A percentile compares a stretch with the other conserved stretches of the same genome.
Conservation (phyloP, 2,888 invertebrate species). For the Temnothorax rugatulus region DNA sequence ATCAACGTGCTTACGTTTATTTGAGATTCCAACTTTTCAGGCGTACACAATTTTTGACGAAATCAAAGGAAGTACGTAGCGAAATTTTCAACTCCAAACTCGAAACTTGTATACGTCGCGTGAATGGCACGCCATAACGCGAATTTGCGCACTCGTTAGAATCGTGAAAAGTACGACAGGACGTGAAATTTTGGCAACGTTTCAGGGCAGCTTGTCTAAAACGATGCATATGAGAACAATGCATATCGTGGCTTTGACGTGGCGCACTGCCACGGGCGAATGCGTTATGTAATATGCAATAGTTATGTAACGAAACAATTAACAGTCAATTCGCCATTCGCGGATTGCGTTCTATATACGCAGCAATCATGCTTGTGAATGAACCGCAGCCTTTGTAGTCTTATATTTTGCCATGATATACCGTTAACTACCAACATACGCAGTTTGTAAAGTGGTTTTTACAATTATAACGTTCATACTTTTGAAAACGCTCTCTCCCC, state of each 20-base stretch:
- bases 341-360: slow-evolving; percentile 40
- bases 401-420: slow-evolving; percentile 34
- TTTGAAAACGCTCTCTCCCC: background rate
- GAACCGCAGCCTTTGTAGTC: slow-evolving; percentile 37
- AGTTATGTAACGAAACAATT: slow-evolving; percentile 61
- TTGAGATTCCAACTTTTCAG: slow-evolving; percentile 41
- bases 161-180: slow-evolving; percentile 54
- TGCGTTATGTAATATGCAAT: slow-evolving; percentile 58
- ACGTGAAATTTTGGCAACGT: slow-evolving; percentile 53
- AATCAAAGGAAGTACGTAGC: slow-evolving; percentile 40
- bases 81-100: slow-evolving; percentile 30
- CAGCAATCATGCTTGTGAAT: slow-evolving; percentile 30
- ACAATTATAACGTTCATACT: slow-evolving; percentile 13
- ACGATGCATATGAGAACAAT: slow-evolving; percentile 58
- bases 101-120: slow-evolving; percentile 41
- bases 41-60: slow-evolving; percentile 52
- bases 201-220: slow-evolving; percentile 50
- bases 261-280: slow-evolving; percentile 46
- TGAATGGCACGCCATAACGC: slow-evolving; percentile 27
- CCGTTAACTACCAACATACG: slow-evolving; percentile 1
- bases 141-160: slow-evolving; percentile 51
- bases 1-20: slow-evolving; percentile 64
- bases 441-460: slow-evolving; percentile 12
- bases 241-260: slow-evolving; percentile 49
- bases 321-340: slow-evolving; percentile 48